Evolutionary conservation across 1,140 invertebrate genomes (phyloP).

Genomic region (Formica selysi): DNA sequence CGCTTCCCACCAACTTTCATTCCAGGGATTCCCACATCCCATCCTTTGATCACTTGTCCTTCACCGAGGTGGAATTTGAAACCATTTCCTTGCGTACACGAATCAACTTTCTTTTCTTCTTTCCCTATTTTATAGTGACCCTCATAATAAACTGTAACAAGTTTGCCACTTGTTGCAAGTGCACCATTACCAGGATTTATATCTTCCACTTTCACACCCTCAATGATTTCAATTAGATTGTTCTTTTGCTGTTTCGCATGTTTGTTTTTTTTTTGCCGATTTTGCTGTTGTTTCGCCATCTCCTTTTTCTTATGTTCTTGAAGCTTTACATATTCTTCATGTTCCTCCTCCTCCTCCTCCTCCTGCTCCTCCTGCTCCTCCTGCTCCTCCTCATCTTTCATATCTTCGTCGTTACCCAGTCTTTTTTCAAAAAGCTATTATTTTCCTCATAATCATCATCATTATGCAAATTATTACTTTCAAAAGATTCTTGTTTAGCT

Average conservation of each 20-base stretch:
- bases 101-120: constrained; percentile 89
- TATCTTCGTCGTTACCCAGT: constrained; percentile 60
- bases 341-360: no score
- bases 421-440: constrained; percentile 57
- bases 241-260: background rate
- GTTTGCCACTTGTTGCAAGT: constrained; percentile 92
- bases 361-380: constrained; percentile 44
- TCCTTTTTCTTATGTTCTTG: no score
- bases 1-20: constrained; percentile 98
- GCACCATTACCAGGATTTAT: constrained; percentile 91
- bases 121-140: constrained; percentile 94
- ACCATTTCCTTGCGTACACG: constrained; percentile 90
- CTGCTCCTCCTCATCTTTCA: constrained; percentile 69
- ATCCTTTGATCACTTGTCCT: constrained; percentile 96
- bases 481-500: background rate
- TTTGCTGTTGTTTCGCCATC: no score
- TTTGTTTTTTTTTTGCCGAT: no score
- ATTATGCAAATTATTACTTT: constrained; percentile 73
- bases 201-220: constrained; percentile 93
- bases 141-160: constrained; percentile 92
- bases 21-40: constrained; percentile 95
- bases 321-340: constrained; percentile 70
- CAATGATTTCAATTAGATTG: constrained; percentile 83
- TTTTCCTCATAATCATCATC: constrained; percentile 68
- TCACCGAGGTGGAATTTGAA: constrained; percentile 95